Base-by-base conservation (phyloP, 1,140 invertebrate species). In the Hydropsyche tenuis region DNA sequence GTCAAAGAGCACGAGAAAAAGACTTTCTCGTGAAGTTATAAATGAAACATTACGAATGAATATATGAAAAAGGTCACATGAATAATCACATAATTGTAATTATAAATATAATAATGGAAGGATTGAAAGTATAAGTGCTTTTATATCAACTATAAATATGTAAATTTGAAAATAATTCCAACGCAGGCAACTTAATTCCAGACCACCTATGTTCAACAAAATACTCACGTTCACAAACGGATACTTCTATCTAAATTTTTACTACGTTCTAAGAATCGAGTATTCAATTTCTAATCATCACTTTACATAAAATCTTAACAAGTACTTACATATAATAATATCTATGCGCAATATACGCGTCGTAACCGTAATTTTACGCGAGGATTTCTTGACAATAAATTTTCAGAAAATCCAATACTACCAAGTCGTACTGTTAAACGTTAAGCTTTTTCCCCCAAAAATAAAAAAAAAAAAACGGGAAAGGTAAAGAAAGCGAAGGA, bases 241-340 rank as follows among this genome's bases (percentile, higher is more conserved):
- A 60, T 60, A 60, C 22, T 60, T 60, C 56, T 60, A 60, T 60
- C 56, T 14, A 60, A 25, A 60, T 60, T 6, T 37, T 37, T 60
- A 25, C 56, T 23, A 60, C 51, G 51, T 12, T 27, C 25, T 60
- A 23, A 20, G 23, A 7, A 20, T 60, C 1, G 56, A 60, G 25
- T 60, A 60, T 11, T 14, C 12, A 60, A 60, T 60, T 60, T 27
- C 18, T 27, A 14, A 60, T 60, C 56, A 60, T 23, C 23, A 12
- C 23, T 27, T 60, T 20, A 27, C 23, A 60, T 12, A 60, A 25
- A 25, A 60, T 25, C 23, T 20, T 23, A 9, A 23, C 11, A 25
- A 23, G 20, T 12, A 60, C 30, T 60, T 22, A 60, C 5, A 6
- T 43, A 43, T 43, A 12, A 43, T 6, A 43, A 43, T 43, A 16